A percentile compares a stretch with the other conserved stretches of the same genome.
Evolutionary conservation across 1,140 invertebrate species (phyloP).

Genomic region (Bombus breviceps): DNA sequence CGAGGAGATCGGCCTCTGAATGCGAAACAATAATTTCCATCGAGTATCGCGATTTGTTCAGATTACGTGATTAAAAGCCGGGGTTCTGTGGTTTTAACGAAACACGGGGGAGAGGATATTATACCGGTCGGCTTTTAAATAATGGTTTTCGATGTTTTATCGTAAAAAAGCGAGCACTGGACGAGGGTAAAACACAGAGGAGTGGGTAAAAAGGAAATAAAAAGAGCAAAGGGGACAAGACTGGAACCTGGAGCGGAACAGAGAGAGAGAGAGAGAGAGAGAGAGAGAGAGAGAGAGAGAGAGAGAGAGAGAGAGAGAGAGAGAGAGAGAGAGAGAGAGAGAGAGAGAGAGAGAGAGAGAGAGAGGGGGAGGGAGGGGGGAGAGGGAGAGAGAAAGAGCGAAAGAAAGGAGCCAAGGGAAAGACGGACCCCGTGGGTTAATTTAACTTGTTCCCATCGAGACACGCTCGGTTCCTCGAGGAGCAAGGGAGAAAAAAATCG

Average conservation of each 20-base stretch:
- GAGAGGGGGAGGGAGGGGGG: background rate
- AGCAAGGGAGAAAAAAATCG: conserved; percentile 20
- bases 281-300: background rate
- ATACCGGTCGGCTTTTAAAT: conserved; percentile 38
- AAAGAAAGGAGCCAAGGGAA: background rate
- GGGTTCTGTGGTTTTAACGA: conserved; percentile 23
- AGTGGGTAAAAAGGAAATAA: background rate
- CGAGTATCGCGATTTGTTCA: background rate
- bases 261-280: background rate
- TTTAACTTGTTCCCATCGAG: conserved; percentile 59
- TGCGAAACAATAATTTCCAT: background rate
- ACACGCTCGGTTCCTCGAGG: conserved; percentile 30
- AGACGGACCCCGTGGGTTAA: conserved; percentile 47
- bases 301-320: background rate
- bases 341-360: background rate
- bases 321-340: too few relatives aligned
- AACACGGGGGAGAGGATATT: conserved; percentile 36
- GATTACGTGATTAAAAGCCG: conserved; percentile 37
- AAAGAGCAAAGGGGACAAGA: background rate
- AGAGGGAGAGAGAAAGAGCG: background rate
- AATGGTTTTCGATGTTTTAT: conserved; percentile 47
- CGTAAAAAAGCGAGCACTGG: conserved; percentile 1
- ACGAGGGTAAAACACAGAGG: background rate
- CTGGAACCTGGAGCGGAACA: too few relatives aligned
- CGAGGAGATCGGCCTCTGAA: background rate